Conservation (phyloP, 2,797 vertebrate species). For the Lepilemur septentrionalis region DNA sequence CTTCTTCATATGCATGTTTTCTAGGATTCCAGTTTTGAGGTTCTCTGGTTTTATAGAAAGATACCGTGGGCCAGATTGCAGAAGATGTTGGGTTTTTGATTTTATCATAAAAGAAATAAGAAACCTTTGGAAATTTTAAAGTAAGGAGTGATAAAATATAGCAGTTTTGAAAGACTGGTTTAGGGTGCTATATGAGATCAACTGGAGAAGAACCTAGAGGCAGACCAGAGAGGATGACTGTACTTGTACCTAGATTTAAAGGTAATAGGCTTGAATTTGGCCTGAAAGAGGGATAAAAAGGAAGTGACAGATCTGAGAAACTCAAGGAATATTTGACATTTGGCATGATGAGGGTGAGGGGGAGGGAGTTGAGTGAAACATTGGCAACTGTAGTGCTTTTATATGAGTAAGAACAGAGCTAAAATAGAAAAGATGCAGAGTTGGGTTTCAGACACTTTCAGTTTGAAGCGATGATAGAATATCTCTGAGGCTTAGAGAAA, state of each 20-base stretch:
- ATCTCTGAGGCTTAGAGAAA: background rate
- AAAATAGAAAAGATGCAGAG: background rate
- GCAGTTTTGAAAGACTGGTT: background rate
- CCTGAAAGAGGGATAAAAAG: constrained; percentile 3
- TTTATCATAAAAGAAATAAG: constrained; percentile 23
- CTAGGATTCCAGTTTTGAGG: background rate
- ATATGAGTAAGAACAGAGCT: background rate
- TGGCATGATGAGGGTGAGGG: background rate
- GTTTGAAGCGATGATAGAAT: background rate
- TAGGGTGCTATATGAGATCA: background rate
- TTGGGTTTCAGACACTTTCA: background rate
- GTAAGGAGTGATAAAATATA: background rate
- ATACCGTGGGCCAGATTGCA: background rate
- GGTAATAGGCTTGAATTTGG: background rate
- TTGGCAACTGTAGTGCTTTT: background rate
- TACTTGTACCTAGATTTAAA: background rate
- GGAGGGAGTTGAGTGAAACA: background rate
- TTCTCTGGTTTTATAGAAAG: constrained; percentile 52
- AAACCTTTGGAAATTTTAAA: constrained; percentile 26
- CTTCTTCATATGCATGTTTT: background rate
- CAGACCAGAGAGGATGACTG: background rate
- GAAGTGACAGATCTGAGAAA: constrained; percentile 38
- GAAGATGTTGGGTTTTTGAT: constrained; percentile 23
- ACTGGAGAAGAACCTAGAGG: background rate
- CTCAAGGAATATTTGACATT: constrained; percentile 2